A percentile compares a stretch with the other conserved stretches of the same genome.
Evolutionary conservation across 2,113 vertebrate genomes (phyloP).

Genomic region (Neotoma lepida): DNA sequence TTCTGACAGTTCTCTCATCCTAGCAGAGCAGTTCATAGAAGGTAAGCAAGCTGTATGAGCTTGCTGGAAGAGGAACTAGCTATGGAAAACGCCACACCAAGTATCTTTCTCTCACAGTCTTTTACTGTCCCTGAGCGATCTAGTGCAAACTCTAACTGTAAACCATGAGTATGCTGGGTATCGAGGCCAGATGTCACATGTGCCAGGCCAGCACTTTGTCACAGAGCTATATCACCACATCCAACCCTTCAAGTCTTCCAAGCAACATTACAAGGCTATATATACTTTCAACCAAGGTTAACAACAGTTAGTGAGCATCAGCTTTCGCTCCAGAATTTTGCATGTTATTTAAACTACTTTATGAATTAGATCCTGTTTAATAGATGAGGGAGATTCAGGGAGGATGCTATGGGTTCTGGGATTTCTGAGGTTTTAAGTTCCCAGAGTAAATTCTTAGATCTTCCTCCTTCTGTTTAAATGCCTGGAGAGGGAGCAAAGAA

Average conservation of each 20-base stretch:
- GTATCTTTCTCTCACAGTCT: background rate
- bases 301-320: background rate
- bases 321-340: background rate
- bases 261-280: background rate
- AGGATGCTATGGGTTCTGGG: background rate
- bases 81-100: background rate
- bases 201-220: background rate
- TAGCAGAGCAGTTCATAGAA: background rate
- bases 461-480: background rate
- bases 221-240: background rate
- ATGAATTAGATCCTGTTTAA: background rate
- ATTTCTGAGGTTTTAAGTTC: background rate
- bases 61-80: constrained; percentile 25
- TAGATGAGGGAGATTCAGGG: background rate
- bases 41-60: background rate
- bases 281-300: background rate
- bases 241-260: background rate
- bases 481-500: background rate
- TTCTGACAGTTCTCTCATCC: background rate
- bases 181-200: too few relatives aligned
- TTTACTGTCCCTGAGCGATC: background rate
- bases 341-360: background rate
- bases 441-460: background rate
- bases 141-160: background rate
- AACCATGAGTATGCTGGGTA: background rate